Percentiles rank a stretch among this genome's conserved stretches.
Evolutionary conservation across 2,888 invertebrate genomes (phyloP).

Genomic region (Lasioglossum marginatum): DNA sequence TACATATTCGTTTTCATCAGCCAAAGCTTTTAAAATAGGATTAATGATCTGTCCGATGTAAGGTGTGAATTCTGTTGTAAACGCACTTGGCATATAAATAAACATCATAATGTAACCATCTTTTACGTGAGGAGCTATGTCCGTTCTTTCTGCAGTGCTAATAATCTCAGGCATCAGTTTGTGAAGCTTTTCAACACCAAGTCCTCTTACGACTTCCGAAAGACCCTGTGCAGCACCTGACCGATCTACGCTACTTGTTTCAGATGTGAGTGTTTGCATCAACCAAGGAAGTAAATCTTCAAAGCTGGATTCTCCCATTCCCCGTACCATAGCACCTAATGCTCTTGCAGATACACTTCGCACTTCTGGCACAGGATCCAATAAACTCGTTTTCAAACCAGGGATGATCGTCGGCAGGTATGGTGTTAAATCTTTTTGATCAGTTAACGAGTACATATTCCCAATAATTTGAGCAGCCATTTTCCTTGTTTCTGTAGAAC

Average conservation of each 20-base stretch:
- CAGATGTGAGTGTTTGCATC: constrained; percentile 98
- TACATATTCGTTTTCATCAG: constrained; percentile 99
- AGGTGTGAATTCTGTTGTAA: constrained; percentile 97
- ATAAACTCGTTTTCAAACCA: constrained; percentile 96
- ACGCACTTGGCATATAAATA: constrained; percentile 99
- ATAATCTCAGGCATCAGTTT: constrained; percentile 99
- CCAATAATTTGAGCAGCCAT: constrained; percentile 99
- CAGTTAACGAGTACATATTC: constrained; percentile 99
- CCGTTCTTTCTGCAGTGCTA: constrained; percentile 95
- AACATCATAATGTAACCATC: constrained; percentile 99
- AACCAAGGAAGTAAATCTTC: constrained; percentile 99
- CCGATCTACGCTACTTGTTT: constrained; percentile 97
- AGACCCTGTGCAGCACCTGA: constrained; percentile 98
- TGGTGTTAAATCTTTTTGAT: constrained; percentile 98
- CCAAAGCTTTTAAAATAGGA: constrained; percentile 97
- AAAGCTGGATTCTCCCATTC: constrained; percentile 98
- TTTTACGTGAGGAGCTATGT: constrained; percentile 98
- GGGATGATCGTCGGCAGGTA: constrained; percentile 98
- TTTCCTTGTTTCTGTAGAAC: constrained; percentile 98
- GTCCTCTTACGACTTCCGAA: constrained; percentile 98
- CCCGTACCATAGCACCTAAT: constrained; percentile 98
- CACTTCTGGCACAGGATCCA: constrained; percentile 99
- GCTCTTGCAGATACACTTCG: constrained; percentile 98
- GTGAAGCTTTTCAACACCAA: constrained; percentile 97
- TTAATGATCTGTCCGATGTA: constrained; percentile 99